Base-by-base conservation (phyloP, 2,113 vertebrate genomes). In the Corydoras sp. region DNA sequence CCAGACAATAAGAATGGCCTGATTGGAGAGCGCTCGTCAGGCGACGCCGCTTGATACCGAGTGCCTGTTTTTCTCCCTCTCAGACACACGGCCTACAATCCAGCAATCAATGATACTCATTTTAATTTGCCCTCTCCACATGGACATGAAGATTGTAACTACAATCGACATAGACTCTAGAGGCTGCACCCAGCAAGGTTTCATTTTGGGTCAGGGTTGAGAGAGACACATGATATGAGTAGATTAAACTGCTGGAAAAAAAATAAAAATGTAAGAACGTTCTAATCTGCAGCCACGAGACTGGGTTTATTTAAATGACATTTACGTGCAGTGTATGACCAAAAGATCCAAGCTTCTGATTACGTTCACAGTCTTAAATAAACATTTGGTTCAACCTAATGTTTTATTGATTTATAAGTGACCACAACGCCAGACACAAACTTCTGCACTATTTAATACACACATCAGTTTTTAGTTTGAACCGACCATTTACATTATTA, bases 11-110 rank as follows among this genome's bases (percentile, higher is more conserved):
- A 43, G 86, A 86, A 84, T 79, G 74, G 65, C 74, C 77, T 84
- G 87, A 87, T 88, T 87, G 84, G 86, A 85, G 85, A 82, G 80
- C 79, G 81, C 81, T 79, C 77, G 80, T 82, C 79, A 73, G 74
- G 59, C 76, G 72, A 79, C 84, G 83, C 85, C 82, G 62, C 79
- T 80, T 60, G 14, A 71, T 81, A 81, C 81, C 65, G 71, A 86
- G 81, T 82, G 76, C 66, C 81, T 82, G 82, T 81, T 86, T 80
- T 80, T 85, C 72, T 77, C 76, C 68, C 80, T 78, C 81, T 76
- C 73, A 74, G 73, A 81, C 82, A 76, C 81, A 83, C 66, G 76
- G 76, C 72, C 75, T 63, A 76, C 82, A 81, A 83, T 85, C 83
- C 80, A 83, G 73, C 80, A 85, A 87, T 89, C 85, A 86, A 81